Evolutionary conservation across 2,888 invertebrate species (phyloP).

Genomic region (Campoplex nolae): DNA sequence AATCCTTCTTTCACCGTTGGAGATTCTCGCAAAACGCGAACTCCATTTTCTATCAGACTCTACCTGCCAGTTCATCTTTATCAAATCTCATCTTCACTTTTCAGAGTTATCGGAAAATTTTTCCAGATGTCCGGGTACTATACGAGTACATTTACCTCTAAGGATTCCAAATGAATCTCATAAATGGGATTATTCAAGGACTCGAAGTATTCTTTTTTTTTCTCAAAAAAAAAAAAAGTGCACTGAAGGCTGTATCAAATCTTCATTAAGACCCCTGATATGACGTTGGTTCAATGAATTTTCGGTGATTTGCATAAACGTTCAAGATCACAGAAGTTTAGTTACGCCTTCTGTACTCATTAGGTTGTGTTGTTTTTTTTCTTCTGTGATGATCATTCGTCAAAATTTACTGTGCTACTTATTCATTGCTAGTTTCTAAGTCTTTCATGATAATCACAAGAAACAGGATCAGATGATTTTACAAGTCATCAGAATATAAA

Average conservation of each 20-base stretch:
- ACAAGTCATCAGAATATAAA: background rate
- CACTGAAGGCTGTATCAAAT: background rate
- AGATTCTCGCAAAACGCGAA: conserved; percentile 39
- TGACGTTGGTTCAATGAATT: background rate
- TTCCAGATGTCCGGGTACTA: conserved; percentile 19
- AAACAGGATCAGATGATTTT: background rate
- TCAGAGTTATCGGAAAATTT: conserved; percentile 11
- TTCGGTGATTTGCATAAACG: background rate
- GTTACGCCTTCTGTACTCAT: background rate
- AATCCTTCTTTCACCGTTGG: conserved; percentile 53
- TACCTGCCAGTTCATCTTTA: conserved; percentile 35
- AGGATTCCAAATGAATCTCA: background rate
- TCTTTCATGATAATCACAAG: background rate
- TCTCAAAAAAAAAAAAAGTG: background rate
- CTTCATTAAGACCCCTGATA: background rate
- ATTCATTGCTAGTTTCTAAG: background rate
- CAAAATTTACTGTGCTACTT: background rate
- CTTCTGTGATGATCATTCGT: background rate
- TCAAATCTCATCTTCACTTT: conserved; percentile 53
- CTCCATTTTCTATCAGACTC: conserved; percentile 54
- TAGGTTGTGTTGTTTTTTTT: background rate
- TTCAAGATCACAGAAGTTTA: background rate
- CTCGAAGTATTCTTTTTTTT: background rate
- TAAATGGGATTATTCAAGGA: background rate
- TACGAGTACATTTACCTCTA: background rate